phyloP scores from a whole-genome alignment of 2,113 vertebrate genomes.

The Trogon surrucura region DNA sequence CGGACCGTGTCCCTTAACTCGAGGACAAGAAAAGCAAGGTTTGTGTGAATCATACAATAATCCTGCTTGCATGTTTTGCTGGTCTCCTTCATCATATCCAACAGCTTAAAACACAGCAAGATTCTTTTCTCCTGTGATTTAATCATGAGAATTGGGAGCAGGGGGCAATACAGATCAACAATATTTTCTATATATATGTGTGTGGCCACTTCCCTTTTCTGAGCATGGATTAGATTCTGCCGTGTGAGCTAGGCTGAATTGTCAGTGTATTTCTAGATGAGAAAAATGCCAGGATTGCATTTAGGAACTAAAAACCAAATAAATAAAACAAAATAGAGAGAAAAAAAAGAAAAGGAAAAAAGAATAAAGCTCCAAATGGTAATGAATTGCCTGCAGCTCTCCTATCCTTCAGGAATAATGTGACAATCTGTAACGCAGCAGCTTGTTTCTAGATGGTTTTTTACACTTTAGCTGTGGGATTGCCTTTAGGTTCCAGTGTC shows the following conservation, averaged over 20 bases:
- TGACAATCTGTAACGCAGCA: neutral
- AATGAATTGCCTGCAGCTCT: neutral
- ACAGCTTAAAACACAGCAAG: neutral
- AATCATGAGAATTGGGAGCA: neutral
- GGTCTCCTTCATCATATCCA: neutral
- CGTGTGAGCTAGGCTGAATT: neutral
- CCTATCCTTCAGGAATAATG: neutral
- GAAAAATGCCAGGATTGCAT: neutral
- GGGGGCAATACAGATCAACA: neutral
- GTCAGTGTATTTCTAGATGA: neutral
- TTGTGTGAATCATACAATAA: neutral
- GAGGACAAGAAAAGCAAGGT: neutral
- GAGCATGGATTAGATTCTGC: neutral
- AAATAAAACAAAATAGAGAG: neutral
- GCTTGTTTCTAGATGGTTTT: neutral
- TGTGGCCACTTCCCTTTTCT: neutral
- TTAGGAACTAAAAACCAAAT: neutral
- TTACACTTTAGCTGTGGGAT: neutral
- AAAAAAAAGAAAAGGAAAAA: neutral
- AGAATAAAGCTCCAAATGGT: neutral
- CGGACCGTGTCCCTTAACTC: neutral
- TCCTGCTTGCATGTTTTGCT: neutral
- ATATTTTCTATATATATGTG: neutral
- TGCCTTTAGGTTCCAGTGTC: neutral
- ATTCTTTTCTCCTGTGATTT: neutral